Percentiles rank a stretch among this genome's conserved stretches.
Evolutionary conservation across 2,113 vertebrate species (phyloP).

Genomic region (Rhinoderma darwinii): DNA sequence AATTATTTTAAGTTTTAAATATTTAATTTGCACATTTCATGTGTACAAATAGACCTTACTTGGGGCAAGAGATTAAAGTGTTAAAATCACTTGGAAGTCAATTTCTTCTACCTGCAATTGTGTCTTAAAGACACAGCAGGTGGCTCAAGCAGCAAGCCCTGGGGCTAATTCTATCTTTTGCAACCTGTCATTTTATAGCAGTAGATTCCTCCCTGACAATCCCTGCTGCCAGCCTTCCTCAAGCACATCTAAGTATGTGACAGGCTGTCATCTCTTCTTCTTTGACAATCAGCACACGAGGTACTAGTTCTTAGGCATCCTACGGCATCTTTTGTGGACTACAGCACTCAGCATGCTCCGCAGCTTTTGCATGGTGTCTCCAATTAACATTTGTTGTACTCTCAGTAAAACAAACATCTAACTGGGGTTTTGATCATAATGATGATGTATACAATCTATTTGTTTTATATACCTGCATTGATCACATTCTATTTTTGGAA

Average conservation of each 20-base stretch:
- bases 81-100: constrained; percentile 34
- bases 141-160: constrained; percentile 26
- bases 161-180: constrained; percentile 23
- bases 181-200: constrained; percentile 11
- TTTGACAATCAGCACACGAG: constrained; percentile 13
- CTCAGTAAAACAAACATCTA: background rate
- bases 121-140: constrained; percentile 46
- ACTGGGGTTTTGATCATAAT: background rate
- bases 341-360: constrained; percentile 5
- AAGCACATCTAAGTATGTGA: constrained; percentile 31
- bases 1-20: constrained; percentile 38
- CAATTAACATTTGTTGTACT: constrained; percentile 21
- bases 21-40: constrained; percentile 33
- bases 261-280: constrained; percentile 36
- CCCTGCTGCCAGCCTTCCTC: constrained; percentile 33
- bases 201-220: constrained; percentile 22
- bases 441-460: background rate
- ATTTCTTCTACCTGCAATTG: constrained; percentile 7
- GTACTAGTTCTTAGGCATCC: constrained; percentile 24
- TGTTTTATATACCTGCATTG: background rate
- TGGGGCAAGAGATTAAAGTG: constrained; percentile 18
- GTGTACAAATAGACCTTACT: constrained; percentile 19
- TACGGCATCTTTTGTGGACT: background rate
- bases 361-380: background rate
- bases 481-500: background rate